Evolutionary conservation across 2,888 invertebrate genomes (phyloP), one percentile per base, ranked within the genome.

Genomic region (Taphrorychus bicolor): DNA sequence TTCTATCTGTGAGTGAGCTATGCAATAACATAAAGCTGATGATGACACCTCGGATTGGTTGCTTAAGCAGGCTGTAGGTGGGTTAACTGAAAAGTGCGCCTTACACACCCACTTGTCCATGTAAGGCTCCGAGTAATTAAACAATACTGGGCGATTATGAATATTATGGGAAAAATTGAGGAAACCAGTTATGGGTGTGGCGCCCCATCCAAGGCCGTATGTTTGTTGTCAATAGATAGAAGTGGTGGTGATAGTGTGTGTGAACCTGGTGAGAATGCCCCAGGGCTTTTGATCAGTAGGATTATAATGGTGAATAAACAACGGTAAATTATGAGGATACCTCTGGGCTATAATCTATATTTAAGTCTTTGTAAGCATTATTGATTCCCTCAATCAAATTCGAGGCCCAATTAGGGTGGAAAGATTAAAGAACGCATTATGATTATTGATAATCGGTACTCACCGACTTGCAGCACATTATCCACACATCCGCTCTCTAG

Each of bases 401-500:
- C n/a, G n/a, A n/a, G n/a, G n/a, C n/a, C n/a, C n/a, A n/a, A n/a
- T n/a, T n/a, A n/a, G n/a, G n/a, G n/a, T n/a, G n/a, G n/a, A n/a
- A n/a, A n/a, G n/a, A n/a, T n/a, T n/a, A n/a, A n/a, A n/a, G n/a
- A n/a, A n/a, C n/a, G n/a, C n/a, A n/a, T n/a, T n/a, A n/a, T n/a
- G n/a, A n/a, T n/a, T n/a, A n/a, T n/a, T n/a, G n/a, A n/a, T n/a
- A n/a, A n/a, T n/a, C n/a, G n/a, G n/a, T n/a, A n/a, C n/a, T n/a
- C n/a, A n/a, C 93, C 93, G 84, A 94, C 93, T 92, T 94, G 94
- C 79, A 94, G 87, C 78, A 93, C 93, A 84, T 87, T 90, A 83
- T 92, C 91, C 76, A 94, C 93, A 83, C 91, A 91, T 78, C 91
- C 91, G 76, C 88, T 87, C 82, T 94, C 93, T 75, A 93, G 86